Base-by-base conservation (phyloP, 2,888 invertebrate genomes). In the Linyphia triangularis region DNA sequence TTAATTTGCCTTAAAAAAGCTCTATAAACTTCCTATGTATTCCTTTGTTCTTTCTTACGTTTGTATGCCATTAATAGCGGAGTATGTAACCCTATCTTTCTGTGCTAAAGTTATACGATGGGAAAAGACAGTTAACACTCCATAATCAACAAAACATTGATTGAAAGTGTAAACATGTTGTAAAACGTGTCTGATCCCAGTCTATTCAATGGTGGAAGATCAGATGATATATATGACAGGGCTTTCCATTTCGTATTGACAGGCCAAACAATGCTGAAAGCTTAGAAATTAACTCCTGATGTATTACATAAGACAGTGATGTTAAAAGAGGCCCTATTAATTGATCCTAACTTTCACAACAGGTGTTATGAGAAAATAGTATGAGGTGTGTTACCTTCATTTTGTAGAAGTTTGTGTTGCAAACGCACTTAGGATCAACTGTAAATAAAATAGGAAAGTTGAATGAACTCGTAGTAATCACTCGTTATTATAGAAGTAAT, bases 401-500 rank as follows among this genome's bases (percentile, higher is more conserved):
- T 51, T 43, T n/a, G 10, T 26, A 26, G 70, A 40, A 51, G 51
- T 51, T 51, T 51, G 7, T 51, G n/a, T 51, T 51, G 16, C 43
- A 70, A 70, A 70, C 43, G 43, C 22, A 70, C 70, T 43, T 43
- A 9, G 16, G 70, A 65, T 40, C 43, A 24, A 43, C 43, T 26
- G 43, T 22, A 37, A 51, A 75, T 28, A 24, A 43, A 43, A 33
- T 30, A 7, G 16, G 24, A 37, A 26, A 63, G 77, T 61, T 77
- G 77, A 77, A 77, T 26, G 77, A 77, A 77, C 77, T 77, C 19
- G 28, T 51, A n/a, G 16, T n/a, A n/a, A n/a, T n/a, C n/a, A n/a
- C n/a, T n/a, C n/a, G n/a, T n/a, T n/a, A n/a, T n/a, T n/a, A n/a
- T n/a, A n/a, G n/a, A n/a, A n/a, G n/a, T n/a, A n/a, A n/a, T n/a